Evolutionary conservation across 2,888 invertebrate species (phyloP), one percentile per base, ranked within the genome.

Genomic region (Pomacea canaliculata): DNA sequence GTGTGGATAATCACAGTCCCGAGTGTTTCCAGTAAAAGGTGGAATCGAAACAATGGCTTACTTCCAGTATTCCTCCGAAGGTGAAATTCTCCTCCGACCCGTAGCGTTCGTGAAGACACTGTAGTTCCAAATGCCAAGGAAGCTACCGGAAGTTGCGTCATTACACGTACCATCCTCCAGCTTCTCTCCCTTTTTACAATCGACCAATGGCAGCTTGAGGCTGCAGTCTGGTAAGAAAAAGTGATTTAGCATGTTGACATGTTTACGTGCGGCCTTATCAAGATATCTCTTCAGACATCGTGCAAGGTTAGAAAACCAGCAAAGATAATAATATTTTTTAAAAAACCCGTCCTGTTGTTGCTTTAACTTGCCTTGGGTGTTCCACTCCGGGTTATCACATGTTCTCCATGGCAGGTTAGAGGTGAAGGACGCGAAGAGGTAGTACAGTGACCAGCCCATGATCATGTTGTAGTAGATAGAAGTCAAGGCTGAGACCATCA

Each of bases 61-160:
- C 89, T 85, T 87, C 86, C 86, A 90, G 77, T 90, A 90, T 79
- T 89, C 88, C 72, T 89, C 89, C 19, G 88, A 89, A 5, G 90
- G 84, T 4, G 85, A 84, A 16, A 83, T 74, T 18, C 88, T 72
- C 51, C 81, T 83, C 46, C 83, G 80, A 18, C 85, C 85, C 0
- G 86, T 86, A 18, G 72, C 76, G 23, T 84, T 74, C 51, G 80
- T 78, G 76, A 86, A 87, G 66, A 86, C 10, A 0, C 81, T 79
- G 46, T 81, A 79, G 76, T 87, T 84, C 85, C 85, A 88, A 19
- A 87, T 76, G 13, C 88, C 88, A 1, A 82, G 10, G 49, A 85
- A 78, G 1, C 79, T 72, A 13, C 79, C 80, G 16, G 78, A 81
- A 1, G 73, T 76, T 67, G 79, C 82, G 37, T 79, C 81, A 7